Percentiles rank a stretch among this genome's conserved stretches.
Evolutionary conservation across 2,888 invertebrate genomes (phyloP).

Genomic region (Diaprepes abbreviatus): DNA sequence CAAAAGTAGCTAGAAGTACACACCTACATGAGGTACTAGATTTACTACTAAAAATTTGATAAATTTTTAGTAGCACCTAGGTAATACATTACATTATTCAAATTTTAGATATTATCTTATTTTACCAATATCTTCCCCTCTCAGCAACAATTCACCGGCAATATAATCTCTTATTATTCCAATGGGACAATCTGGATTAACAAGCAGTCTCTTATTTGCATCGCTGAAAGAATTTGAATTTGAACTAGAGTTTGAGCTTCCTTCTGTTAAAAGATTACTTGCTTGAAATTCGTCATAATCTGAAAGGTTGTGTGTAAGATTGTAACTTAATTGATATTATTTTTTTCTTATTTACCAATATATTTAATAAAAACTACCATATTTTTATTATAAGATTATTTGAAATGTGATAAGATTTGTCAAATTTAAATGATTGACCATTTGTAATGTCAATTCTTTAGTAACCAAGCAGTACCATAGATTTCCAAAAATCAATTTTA

Average conservation of each 20-base stretch:
- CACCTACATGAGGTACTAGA: too few species aligned
- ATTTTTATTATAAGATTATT: too few species aligned
- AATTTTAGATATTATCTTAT: too few species aligned
- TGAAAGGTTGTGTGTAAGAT: neutral
- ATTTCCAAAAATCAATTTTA: too few species aligned
- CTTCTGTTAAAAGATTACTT: neutral
- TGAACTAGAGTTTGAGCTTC: neutral
- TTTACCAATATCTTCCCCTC: slow-evolving; percentile 43
- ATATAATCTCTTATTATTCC: slow-evolving; percentile 65
- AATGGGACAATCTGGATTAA: slow-evolving; percentile 65
- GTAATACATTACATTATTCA: too few species aligned
- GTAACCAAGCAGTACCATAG: too few species aligned
- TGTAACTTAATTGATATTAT: too few species aligned
- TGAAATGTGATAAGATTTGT: too few species aligned
- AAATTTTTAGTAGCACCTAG: too few species aligned
- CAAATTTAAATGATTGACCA: too few species aligned
- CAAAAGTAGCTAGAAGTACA: slow-evolving; percentile 47
- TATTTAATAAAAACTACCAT: slow-evolving; percentile 50
- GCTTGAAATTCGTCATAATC: slow-evolving; percentile 12
- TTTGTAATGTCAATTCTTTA: too few species aligned
- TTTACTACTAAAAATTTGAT: too few species aligned
- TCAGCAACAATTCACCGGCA: slow-evolving; percentile 44
- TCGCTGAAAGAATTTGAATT: neutral
- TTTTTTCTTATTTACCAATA: slow-evolving; percentile 52
- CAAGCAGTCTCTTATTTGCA: slow-evolving; percentile 57